Conservation (phyloP, 2,797 vertebrate genomes). For the Eremophila alpestris region DNA sequence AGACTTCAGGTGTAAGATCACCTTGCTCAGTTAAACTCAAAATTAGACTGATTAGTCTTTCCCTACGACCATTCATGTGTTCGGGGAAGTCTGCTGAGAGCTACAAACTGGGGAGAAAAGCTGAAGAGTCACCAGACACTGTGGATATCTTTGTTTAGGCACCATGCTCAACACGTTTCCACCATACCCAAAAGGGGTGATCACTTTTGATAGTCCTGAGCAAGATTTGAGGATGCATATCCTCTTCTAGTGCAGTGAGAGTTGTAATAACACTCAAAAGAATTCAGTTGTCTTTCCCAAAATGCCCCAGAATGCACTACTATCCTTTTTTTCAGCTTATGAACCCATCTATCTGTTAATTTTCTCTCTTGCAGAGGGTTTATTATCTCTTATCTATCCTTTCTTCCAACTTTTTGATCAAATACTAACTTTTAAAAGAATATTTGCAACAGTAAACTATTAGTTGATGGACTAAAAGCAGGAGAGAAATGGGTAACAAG, state of each 20-base stretch:
- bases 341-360: background rate
- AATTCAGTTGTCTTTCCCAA: background rate
- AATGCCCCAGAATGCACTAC: background rate
- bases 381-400: background rate
- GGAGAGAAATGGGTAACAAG: background rate
- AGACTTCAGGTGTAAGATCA: background rate
- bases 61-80: background rate
- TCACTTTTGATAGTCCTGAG: background rate
- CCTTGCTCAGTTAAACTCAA: background rate
- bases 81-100: background rate
- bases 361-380: background rate
- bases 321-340: background rate
- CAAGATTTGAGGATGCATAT: background rate
- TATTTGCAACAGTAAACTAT: background rate
- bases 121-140: background rate
- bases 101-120: background rate
- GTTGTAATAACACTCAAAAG: background rate
- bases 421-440: background rate
- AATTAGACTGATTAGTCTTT: background rate
- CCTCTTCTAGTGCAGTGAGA: background rate
- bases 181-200: rapidly evolving
- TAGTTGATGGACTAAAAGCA: background rate
- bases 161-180: background rate
- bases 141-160: background rate
- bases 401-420: background rate